Percentiles rank a stretch among this genome's conserved stretches.
Evolutionary conservation across 2,888 invertebrate genomes (phyloP).

Genomic region (Tenthredo distinguenda): DNA sequence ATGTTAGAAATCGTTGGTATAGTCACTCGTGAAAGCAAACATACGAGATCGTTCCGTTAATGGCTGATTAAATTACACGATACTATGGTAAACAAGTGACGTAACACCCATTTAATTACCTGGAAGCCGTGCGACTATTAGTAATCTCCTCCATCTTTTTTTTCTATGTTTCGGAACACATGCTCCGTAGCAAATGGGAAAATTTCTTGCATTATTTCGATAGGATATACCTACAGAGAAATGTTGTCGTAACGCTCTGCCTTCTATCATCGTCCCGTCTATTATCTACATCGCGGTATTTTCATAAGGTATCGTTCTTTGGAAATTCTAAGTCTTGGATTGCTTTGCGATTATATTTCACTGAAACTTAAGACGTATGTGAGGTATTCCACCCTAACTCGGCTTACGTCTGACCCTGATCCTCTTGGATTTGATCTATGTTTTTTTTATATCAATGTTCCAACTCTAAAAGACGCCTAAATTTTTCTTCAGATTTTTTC

Average conservation of each 20-base stretch:
- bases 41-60: constrained; percentile 14
- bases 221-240: background rate
- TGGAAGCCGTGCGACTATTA: constrained; percentile 2
- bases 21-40: constrained; percentile 17
- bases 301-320: background rate
- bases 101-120: constrained; percentile 39
- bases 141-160: background rate
- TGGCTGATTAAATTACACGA: constrained; percentile 36
- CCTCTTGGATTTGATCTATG: too few species aligned
- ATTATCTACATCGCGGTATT: background rate
- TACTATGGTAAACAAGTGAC: constrained; percentile 42
- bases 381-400: too few species aligned
- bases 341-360: background rate
- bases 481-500: too few species aligned
- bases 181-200: too few species aligned
- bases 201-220: background rate
- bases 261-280: background rate
- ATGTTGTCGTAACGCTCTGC: background rate
- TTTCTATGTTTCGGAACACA: background rate
- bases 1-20: background rate
- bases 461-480: too few species aligned
- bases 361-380: background rate
- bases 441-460: too few species aligned
- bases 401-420: too few species aligned
- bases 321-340: background rate